Evolutionary conservation across 2,113 vertebrate species (phyloP), one percentile per base, ranked within the genome.

Genomic region (Poeciliopsis prolifica): DNA sequence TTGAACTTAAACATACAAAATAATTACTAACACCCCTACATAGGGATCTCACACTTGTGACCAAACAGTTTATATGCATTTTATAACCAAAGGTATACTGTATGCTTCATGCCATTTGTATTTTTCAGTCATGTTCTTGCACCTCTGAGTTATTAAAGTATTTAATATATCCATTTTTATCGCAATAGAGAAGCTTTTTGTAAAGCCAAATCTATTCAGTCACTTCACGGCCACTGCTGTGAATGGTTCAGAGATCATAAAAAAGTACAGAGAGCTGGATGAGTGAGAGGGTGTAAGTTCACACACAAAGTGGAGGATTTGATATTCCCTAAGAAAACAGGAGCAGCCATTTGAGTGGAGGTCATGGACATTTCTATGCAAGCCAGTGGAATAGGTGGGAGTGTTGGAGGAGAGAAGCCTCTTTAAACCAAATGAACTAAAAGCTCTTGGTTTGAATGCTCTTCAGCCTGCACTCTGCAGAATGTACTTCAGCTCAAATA

Each of bases 301-400:
- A 77, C 65, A 0, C 26, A 11, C 67, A 81, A 79, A 92, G 92
- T 88, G 89, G 92, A 88, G 89, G 88, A 87, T 79, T 82, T 75
- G 85, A 78, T 74, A 83, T 90, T 92, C 76, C 87, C 88, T 92
- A 93, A 93, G 92, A 93, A 91, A 93, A 92, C 92, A 91, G 87
- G 84, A 87, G 91, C 88, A 88, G 80, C 77, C 82, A 87, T 91
- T 87, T 88, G 86, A 92, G 92, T 91, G 91, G 84, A 88, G 91
- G 91, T 93, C 92, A 92, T 10, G 78, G 87, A 74, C 86, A 81
- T 89, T 87, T 85, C 88, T 68, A 78, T 85, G 80, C 82, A 87
- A 70, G 83, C 72, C 30, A 87, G 82, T 65, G 65, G 86, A 90
- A 85, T 73, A 76, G 85, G 85, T 87, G 85, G 86, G 81, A 76